Conservation (phyloP, 2,888 invertebrate species). For the Microctonus aethiopoides region DNA sequence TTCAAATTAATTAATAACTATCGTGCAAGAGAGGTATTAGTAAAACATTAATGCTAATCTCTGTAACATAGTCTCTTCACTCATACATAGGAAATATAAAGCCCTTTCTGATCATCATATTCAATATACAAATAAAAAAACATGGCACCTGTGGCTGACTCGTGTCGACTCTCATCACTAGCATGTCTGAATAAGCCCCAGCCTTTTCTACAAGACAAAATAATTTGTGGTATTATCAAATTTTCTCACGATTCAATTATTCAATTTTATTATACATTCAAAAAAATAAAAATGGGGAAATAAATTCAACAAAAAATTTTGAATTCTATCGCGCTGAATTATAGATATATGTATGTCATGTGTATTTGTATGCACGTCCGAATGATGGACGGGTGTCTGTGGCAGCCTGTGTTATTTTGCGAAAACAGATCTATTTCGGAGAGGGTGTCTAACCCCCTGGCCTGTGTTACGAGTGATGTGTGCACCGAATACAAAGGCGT, state of each 20-base stretch:
- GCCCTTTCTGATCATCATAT: background rate
- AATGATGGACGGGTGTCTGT: constrained; percentile 56
- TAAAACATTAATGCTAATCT: constrained; percentile 57
- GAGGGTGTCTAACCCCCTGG: constrained; percentile 61
- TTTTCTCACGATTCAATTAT: no score
- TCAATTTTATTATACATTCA: background rate
- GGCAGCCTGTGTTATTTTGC: constrained; percentile 63
- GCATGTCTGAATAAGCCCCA: background rate
- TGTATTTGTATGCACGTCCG: constrained; percentile 57
- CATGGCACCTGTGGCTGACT: background rate
- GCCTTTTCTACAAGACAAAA: background rate
- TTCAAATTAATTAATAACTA: constrained; percentile 60
- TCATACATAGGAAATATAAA: background rate
- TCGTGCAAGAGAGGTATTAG: constrained; percentile 35
- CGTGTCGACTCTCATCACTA: background rate
- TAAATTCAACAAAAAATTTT: background rate
- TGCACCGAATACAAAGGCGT: constrained; percentile 62
- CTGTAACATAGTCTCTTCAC: background rate
- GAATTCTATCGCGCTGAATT: constrained; percentile 1
- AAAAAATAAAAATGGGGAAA: background rate
- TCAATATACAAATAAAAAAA: no score
- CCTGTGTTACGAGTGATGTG: constrained; percentile 53
- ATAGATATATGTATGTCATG: constrained; percentile 6
- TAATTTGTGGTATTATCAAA: background rate
- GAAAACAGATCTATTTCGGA: constrained; percentile 64